Evolutionary conservation across 2,888 invertebrate species (phyloP).

Genomic region (Luperina nickerlii): DNA sequence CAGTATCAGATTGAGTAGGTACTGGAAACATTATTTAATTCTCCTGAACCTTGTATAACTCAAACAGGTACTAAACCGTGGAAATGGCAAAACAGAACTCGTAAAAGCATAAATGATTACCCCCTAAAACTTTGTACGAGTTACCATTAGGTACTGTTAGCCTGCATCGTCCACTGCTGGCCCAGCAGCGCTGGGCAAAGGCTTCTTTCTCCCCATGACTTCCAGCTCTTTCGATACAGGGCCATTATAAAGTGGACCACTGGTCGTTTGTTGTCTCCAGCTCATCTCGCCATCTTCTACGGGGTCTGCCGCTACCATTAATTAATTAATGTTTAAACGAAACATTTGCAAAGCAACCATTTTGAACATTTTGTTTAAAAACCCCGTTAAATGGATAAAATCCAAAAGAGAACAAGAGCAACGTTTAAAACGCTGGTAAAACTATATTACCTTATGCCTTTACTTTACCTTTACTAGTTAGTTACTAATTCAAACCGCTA

Average conservation of each 20-base stretch:
- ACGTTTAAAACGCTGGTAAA: background rate
- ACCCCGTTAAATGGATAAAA: background rate
- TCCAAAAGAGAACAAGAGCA: background rate
- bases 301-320: background rate
- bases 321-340: background rate
- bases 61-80: too few species aligned
- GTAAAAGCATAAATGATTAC: background rate
- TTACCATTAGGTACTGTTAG: background rate
- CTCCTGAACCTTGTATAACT: background rate
- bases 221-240: background rate
- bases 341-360: background rate
- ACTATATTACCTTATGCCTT: background rate
- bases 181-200: too few species aligned
- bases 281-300: background rate
- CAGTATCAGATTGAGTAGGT: background rate
- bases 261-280: background rate
- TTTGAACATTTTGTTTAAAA: background rate
- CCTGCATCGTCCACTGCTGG: background rate
- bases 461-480: background rate
- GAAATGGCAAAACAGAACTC: background rate
- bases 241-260: background rate
- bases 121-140: background rate
- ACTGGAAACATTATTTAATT: background rate
- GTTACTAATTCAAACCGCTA: conserved; percentile 17
- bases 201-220: background rate